These are phyloP conservation scores for Drosophila sulfurigaster DNA, from an alignment of 1,140 invertebrate species.

Conservation along the genomic window DNA sequence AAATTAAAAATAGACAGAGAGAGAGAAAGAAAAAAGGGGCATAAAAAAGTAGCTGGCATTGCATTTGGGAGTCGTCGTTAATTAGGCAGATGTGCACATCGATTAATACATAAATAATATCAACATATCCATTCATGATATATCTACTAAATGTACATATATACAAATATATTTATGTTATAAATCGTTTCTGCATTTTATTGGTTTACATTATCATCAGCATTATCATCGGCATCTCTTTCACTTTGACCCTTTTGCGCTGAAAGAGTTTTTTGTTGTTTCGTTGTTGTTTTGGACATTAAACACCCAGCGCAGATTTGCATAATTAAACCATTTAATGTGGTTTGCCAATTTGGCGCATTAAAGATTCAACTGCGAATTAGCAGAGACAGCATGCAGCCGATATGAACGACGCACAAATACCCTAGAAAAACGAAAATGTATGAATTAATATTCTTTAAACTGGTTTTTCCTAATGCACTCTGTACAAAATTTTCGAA, in stretches of 20 bases:
- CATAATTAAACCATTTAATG: conserved; percentile 53
- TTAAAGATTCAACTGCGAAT: conserved; percentile 39
- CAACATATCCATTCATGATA: neutral
- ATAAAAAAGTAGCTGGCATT: conserved; percentile 12
- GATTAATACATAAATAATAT: conserved; percentile 29
- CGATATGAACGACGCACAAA: neutral
- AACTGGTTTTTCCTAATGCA: too few relatives aligned
- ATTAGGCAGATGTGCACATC: conserved; percentile 42
- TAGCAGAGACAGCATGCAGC: neutral
- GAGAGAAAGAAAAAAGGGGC: too few relatives aligned
- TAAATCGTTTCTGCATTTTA: conserved; percentile 16
- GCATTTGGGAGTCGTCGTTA: conserved; percentile 18
- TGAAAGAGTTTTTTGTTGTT: conserved; percentile 1
- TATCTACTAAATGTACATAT: neutral
- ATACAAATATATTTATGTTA: neutral
- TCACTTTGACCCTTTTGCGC: conserved; percentile 44
- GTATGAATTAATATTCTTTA: neutral
- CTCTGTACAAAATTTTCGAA: too few relatives aligned
- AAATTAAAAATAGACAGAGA: neutral
- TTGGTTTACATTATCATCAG: conserved; percentile 28
- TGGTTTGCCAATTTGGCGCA: conserved; percentile 50
- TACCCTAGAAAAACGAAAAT: conserved; percentile 13
- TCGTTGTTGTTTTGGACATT: conserved; percentile 6
- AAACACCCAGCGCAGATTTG: conserved; percentile 35
- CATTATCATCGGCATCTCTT: conserved; percentile 26